A percentile compares a stretch with the other conserved stretches of the same genome.
Conservation (phyloP, 2,888 invertebrate species). For the Clusia tigrina region DNA sequence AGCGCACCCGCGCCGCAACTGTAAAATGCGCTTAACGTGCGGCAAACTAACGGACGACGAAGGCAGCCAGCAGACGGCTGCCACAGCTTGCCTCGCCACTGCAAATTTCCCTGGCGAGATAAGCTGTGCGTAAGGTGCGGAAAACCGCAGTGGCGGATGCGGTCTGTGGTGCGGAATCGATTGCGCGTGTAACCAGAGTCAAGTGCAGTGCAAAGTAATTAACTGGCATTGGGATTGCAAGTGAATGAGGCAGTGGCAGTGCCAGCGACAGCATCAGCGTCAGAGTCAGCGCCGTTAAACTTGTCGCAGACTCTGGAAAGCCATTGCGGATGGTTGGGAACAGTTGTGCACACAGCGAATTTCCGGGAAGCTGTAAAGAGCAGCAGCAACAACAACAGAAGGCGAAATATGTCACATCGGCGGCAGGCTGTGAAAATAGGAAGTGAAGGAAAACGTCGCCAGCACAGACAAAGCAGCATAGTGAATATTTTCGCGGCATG, state of each 20-base stretch:
- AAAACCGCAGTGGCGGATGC: conserved; percentile 24
- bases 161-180: neutral
- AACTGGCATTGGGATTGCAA: neutral
- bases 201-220: conserved; percentile 9
- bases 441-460: too few relatives aligned
- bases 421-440: neutral
- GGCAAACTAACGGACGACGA: neutral
- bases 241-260: neutral
- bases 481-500: too few relatives aligned
- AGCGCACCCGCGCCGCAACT: conserved; percentile 8
- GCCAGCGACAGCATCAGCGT: too few relatives aligned
- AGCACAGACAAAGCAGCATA: too few relatives aligned
- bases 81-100: conserved; percentile 50
- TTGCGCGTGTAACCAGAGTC: conserved; percentile 9
- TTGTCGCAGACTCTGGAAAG: conserved; percentile 4
- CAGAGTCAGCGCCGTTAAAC: neutral
- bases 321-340: conserved; percentile 3
- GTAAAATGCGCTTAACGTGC: neutral
- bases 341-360: neutral
- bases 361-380: conserved; percentile 1
- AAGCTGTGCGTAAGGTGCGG: conserved; percentile 49
- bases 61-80: conserved; percentile 1
- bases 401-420: neutral
- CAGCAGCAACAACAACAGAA: neutral
- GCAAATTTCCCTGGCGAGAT: conserved; percentile 52